Conservation (phyloP, 2,113 vertebrate genomes). For the Odontophorus gujanensis region DNA sequence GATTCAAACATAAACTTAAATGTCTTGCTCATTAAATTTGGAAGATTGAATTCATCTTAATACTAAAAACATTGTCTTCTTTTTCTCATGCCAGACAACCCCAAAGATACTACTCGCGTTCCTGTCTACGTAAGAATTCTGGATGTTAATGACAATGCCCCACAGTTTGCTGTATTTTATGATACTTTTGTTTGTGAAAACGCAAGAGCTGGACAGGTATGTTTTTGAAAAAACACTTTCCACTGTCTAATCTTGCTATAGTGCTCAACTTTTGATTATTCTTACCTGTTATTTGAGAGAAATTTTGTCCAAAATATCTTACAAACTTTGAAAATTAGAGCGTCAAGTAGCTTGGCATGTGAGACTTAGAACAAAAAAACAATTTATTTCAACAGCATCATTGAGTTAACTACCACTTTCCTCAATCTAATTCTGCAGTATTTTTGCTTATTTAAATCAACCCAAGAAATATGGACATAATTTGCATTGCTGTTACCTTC, state of each 20-base stretch:
- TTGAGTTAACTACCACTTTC: not conserved
- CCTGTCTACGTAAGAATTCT: constrained; percentile 93
- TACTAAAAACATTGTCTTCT: not conserved
- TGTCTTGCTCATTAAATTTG: not conserved
- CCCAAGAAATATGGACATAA: constrained; percentile 39
- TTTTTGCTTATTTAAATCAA: not conserved
- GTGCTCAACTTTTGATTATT: not conserved
- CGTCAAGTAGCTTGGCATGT: not conserved
- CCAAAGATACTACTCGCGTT: constrained; percentile 89
- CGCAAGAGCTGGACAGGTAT: constrained; percentile 94
- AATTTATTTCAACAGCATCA: not conserved
- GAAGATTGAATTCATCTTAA: not conserved
- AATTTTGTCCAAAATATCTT: not conserved
- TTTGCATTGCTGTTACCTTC: constrained; percentile 50
- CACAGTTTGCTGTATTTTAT: constrained; percentile 94
- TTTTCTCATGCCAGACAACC: constrained; percentile 82
- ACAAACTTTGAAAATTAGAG: not conserved
- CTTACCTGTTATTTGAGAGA: not conserved
- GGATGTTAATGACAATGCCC: constrained; percentile 95
- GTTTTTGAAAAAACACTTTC: not conserved
- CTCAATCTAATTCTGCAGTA: not conserved
- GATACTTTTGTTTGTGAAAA: constrained; percentile 98
- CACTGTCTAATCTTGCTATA: not conserved
- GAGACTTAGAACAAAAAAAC: not conserved
- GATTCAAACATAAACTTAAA: not conserved